Base-by-base conservation (phyloP, 1,140 invertebrate genomes). In the Drosophila kohkoa region DNA sequence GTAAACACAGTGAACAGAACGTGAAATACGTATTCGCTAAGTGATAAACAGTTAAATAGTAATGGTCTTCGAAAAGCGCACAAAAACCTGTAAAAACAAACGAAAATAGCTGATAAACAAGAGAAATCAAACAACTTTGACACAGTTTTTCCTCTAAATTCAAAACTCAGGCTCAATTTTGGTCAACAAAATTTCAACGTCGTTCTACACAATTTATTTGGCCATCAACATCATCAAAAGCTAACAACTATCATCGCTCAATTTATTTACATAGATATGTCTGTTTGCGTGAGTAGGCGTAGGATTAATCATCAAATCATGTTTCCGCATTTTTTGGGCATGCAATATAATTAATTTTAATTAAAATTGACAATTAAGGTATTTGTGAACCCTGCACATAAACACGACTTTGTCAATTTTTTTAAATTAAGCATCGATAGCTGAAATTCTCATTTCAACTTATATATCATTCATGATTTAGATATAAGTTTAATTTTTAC, bases 1-100 rank as follows among this genome's bases (percentile, higher is more conserved):
- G 67, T 83, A 88, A 88, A 88, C 73, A 80, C 67, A 51, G 52
- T 55, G 63, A 70, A 65, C 48, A 51, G 74, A 75, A 88, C 77
- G 83, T 77, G 70, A 79, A 75, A 67, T 67, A 78, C 64, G 38
- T 69, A 25, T 25, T 25, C 5, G 35, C 54, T 28, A 65, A 73
- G 51, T 45, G 62, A 60, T 79, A 49, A 78, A 69, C 58, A 64
- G 70, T 68, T 70, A 70, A 80, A 72, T 13, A 45, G 48, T 25
- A 8, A 11, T 51, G 28, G 15, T 32, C 38, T 46, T 48, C 35
- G 41, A 46, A 35, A 35, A 69, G 10, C 43, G 13, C 32, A 52
- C 28, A 63, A 68, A 68, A 68, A 66, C 45, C 30, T 38, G 20
- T 52, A 58, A 25, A 63, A 55, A 51, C 15, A 49, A 58, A 54